Evolutionary conservation across 1,140 invertebrate species (phyloP), one percentile per base, ranked within the genome.

Genomic region (Magallana ariakensis): DNA sequence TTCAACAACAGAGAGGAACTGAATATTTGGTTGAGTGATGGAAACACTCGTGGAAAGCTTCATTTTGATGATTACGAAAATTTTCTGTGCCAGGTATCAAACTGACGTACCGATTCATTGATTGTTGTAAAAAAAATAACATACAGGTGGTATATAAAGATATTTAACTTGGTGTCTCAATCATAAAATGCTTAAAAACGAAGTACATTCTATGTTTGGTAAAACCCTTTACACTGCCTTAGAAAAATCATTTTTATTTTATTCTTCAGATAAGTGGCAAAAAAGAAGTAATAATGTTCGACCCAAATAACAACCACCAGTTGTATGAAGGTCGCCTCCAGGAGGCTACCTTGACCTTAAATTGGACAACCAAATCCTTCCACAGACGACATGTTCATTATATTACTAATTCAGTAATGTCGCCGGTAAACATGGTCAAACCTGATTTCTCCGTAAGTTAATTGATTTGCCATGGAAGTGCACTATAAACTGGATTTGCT

Each of bases 51-150:
- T 6, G 93, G 93, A 86, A 94, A 92, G 89, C 60, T 92, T 10
- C 93, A 94, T 85, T 94, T 94, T 91, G 93, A 94, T 88, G 91
- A 92, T 19, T 93, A 90, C 90, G 93, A 94, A 85, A 94, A 94
- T 83, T 92, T 94, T 85, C 90, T 94, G 7, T 93, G 93, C 87
- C 92, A 94, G 93, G 93, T 94, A 89, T 58, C 2, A 46, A 46
- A 46, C 5, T 46, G 33, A 46, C 33, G 33, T 4, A 4, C 33
- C 3, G 33, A 46, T 46, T 46, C 33, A 46, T 46, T 46, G 33
- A 46, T 46, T 46, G 33, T 46, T 46, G 2, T 46, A 46, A 46
- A 4, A 46, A 4, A 46, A 46, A 46, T 46, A 46, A 46, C 2
- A 46, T 46, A 4, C 33, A 46, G 33, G 33, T 46, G 33, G 33